Percentiles rank a stretch among this genome's conserved stretches.
phyloP scores from a whole-genome alignment of 2,888 invertebrate genomes.

The Pristionchus japonicus region DNA sequence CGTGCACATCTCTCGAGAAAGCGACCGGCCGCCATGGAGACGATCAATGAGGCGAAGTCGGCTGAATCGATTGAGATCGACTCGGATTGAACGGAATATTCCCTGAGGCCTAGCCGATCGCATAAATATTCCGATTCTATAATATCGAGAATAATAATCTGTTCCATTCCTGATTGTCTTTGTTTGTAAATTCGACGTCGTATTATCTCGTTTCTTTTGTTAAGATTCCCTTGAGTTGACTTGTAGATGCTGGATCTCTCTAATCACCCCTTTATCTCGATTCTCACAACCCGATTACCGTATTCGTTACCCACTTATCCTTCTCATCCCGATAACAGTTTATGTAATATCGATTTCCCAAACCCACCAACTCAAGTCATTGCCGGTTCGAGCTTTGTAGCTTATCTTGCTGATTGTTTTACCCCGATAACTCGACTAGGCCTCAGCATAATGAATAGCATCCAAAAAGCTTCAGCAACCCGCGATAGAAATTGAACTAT shows the following conservation, averaged over 20 bases:
- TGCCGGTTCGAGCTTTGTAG: constrained; percentile 30
- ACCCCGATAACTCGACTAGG: background rate
- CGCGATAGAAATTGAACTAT: constrained; percentile 8
- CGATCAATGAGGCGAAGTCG: background rate
- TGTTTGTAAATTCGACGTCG: background rate
- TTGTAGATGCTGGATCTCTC: background rate
- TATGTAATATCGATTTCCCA: background rate
- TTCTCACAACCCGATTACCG: background rate
- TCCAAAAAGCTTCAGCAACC: background rate
- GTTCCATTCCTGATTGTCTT: background rate
- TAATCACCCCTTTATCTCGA: background rate
- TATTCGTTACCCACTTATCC: background rate
- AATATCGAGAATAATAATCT: background rate
- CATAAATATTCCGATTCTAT: background rate
- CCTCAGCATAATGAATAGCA: background rate
- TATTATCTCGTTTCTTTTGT: background rate
- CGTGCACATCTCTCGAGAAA: background rate
- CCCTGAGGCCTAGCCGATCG: background rate
- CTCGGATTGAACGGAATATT: background rate
- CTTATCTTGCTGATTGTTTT: background rate
- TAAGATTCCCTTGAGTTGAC: background rate
- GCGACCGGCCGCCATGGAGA: background rate
- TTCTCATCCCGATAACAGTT: background rate
- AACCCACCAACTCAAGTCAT: background rate
- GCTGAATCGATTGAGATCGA: background rate